These are phyloP conservation scores for Echinometra lucunter DNA, from an alignment of 53 echinoderm and acorn worm species.

Conservation along the genomic window DNA sequence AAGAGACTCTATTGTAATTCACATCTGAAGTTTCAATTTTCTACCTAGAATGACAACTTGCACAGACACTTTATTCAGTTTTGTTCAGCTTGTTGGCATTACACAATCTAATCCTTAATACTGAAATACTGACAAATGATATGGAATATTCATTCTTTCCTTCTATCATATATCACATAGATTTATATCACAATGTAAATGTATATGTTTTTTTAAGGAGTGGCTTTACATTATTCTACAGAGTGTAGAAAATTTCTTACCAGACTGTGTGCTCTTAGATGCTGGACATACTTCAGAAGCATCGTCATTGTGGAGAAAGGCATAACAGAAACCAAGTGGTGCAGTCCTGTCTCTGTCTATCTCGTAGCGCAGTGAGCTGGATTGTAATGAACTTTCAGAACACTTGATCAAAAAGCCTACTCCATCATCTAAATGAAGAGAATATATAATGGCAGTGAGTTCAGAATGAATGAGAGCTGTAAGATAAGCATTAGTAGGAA, in stretches of 20 bases:
- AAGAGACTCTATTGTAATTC: neutral
- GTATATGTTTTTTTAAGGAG: neutral
- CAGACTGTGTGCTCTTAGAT: conserved; percentile 14
- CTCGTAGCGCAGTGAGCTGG: conserved; percentile 72
- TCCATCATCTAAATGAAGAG: conserved; percentile 23
- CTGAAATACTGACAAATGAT: neutral
- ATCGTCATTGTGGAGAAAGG: conserved; percentile 88
- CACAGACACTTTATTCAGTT: neutral
- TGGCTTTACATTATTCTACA: neutral
- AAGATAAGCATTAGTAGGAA: too few relatives aligned
- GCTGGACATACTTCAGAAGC: conserved; percentile 84
- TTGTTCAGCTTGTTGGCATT: neutral
- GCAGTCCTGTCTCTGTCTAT: conserved; percentile 52
- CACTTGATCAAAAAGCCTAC: conserved; percentile 92
- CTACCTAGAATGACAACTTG: neutral
- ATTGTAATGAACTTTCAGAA: conserved; percentile 59
- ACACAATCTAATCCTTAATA: neutral
- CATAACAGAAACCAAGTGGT: conserved; percentile 69
- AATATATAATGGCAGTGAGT: neutral
- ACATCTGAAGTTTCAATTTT: neutral
- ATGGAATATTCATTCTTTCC: neutral
- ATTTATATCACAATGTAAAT: neutral
- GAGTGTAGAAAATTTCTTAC: neutral
- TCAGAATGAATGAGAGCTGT: too few relatives aligned
- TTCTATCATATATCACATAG: too few relatives aligned